Conservation (phyloP, 2,113 vertebrate species). For the Dicerorhinus sumatrensis region DNA sequence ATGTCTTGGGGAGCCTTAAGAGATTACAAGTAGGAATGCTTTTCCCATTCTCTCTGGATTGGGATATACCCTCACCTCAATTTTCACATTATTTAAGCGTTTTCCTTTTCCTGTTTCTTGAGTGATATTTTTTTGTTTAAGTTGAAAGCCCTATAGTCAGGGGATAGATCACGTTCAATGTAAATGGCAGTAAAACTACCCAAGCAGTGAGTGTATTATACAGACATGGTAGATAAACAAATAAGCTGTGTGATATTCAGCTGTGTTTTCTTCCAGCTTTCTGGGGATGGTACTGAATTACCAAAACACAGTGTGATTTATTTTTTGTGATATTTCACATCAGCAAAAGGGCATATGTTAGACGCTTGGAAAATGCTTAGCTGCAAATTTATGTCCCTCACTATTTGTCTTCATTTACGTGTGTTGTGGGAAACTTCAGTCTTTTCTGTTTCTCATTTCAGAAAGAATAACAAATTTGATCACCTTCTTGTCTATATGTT, state of each 20-base stretch:
- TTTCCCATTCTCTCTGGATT: constrained; percentile 14
- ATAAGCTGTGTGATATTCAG: constrained; percentile 44
- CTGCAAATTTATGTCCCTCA: constrained; percentile 55
- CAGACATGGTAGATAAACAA: constrained; percentile 53
- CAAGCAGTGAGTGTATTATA: constrained; percentile 41
- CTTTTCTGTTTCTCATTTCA: constrained; percentile 68
- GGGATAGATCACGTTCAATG: constrained; percentile 37
- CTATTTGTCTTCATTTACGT: constrained; percentile 66
- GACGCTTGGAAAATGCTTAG: constrained; percentile 59
- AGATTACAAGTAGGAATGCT: neutral
- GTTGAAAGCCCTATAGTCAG: constrained; percentile 35
- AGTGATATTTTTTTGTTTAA: constrained; percentile 59
- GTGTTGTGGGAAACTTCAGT: constrained; percentile 58
- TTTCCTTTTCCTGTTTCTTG: constrained; percentile 49
- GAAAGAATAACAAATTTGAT: constrained; percentile 65
- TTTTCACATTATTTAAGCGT: constrained; percentile 33
- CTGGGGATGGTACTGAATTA: constrained; percentile 48
- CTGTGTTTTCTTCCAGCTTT: constrained; percentile 43
- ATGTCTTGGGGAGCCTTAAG: neutral
- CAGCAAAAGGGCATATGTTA: constrained; percentile 53
- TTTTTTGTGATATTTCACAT: constrained; percentile 56
- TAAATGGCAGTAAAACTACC: constrained; percentile 66
- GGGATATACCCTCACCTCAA: constrained; percentile 37
- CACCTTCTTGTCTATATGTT: constrained; percentile 26
- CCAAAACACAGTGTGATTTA: constrained; percentile 32